phyloP scores from a whole-genome alignment of 2,888 invertebrate species.

The Cephonodes hylas region DNA sequence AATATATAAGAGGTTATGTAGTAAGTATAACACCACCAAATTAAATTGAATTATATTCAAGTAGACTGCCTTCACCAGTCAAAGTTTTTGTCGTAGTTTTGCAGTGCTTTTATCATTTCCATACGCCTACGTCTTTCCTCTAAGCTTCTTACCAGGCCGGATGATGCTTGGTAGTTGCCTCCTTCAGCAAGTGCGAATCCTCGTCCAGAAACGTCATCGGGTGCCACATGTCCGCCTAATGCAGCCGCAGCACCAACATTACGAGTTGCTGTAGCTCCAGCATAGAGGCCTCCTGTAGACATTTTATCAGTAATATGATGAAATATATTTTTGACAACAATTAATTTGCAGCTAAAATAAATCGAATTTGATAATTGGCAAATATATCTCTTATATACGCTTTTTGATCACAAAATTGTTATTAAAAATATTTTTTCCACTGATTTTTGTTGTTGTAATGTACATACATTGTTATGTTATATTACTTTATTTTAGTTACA shows the following conservation, averaged over 20 bases:
- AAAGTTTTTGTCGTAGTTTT: conserved; percentile 11
- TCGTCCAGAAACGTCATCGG: conserved; percentile 56
- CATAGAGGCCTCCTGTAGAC: conserved; percentile 79
- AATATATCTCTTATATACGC: too few relatives aligned
- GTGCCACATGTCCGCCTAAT: conserved; percentile 69
- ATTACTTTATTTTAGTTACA: too few relatives aligned
- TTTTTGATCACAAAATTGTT: too few relatives aligned
- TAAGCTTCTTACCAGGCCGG: conserved; percentile 60
- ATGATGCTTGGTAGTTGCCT: conserved; percentile 52
- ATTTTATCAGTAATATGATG: too few relatives aligned
- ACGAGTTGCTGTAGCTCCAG: conserved; percentile 82
- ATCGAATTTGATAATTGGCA: too few relatives aligned
- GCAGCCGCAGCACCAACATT: conserved; percentile 76
- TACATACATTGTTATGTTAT: too few relatives aligned
- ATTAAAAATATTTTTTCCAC: too few relatives aligned
- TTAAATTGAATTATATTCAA: neutral
- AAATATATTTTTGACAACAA: too few relatives aligned
- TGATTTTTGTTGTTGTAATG: too few relatives aligned
- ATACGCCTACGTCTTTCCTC: conserved; percentile 50
- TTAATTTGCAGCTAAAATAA: too few relatives aligned
- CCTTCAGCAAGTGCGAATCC: conserved; percentile 68
- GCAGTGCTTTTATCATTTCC: conserved; percentile 31
- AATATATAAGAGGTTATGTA: neutral
- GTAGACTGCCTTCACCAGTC: conserved; percentile 17
- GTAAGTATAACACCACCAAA: conserved; percentile 1